Conservation (phyloP, 2,797 vertebrate species). For the Bufotes viridis region DNA sequence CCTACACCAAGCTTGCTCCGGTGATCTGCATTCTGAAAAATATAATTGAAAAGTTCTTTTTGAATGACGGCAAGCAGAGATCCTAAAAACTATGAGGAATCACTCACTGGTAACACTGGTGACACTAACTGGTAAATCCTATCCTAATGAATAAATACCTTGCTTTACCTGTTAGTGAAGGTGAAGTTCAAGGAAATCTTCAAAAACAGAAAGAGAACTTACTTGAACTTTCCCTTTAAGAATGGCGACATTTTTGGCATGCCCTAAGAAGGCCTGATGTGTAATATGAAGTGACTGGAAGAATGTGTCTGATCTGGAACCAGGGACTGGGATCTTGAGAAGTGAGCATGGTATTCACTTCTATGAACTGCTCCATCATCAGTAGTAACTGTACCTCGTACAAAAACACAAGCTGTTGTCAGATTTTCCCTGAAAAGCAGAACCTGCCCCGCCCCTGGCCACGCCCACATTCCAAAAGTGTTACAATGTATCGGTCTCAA, state of each 20-base stretch:
- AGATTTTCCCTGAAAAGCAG: not conserved
- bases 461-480: not conserved
- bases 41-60: too few relatives aligned
- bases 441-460: not conserved
- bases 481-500: not conserved
- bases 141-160: not conserved
- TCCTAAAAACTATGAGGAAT: too few relatives aligned
- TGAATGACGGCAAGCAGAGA: too few relatives aligned
- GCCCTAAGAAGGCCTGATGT: not conserved
- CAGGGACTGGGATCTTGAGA: not conserved
- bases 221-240: not conserved
- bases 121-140: too few relatives aligned
- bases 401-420: not conserved
- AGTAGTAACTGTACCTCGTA: not conserved
- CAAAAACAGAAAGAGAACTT: not conserved
- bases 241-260: not conserved
- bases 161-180: not conserved
- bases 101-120: too few relatives aligned
- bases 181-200: not conserved
- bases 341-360: not conserved
- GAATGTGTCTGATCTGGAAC: not conserved
- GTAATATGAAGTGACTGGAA: not conserved
- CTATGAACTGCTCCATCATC: not conserved
- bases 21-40: too few relatives aligned
- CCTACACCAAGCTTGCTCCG: too few relatives aligned